Evolutionary conservation across 2,113 vertebrate genomes (phyloP).

Genomic region (Mystacornis crossleyi): DNA sequence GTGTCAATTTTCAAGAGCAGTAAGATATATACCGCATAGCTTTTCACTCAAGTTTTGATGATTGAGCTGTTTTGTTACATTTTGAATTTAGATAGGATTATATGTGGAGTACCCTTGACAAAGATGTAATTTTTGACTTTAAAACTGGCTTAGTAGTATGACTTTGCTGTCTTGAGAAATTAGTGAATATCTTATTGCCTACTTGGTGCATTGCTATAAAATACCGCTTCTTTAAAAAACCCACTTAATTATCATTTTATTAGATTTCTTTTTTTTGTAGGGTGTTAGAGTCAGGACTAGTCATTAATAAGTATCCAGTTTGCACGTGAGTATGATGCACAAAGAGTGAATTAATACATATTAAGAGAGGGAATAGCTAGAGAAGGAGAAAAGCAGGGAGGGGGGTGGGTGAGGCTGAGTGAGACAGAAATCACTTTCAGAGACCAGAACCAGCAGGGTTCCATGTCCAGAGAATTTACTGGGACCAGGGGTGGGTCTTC

Average conservation of each 20-base stretch:
- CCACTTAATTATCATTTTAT: background rate
- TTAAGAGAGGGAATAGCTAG: background rate
- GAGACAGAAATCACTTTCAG: background rate
- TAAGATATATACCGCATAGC: background rate
- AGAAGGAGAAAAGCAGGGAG: background rate
- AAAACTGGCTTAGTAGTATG: background rate
- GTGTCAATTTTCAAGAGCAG: background rate
- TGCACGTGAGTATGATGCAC: background rate
- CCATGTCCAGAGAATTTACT: background rate
- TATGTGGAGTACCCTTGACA: background rate
- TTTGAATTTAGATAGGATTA: background rate
- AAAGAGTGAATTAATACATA: background rate
- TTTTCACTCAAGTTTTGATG: background rate
- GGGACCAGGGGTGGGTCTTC: background rate
- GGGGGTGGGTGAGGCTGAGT: rapidly evolving
- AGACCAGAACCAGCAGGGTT: background rate
- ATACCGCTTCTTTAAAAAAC: rapidly evolving
- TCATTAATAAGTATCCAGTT: background rate
- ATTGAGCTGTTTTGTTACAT: background rate
- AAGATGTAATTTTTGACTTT: background rate
- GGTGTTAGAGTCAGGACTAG: background rate
- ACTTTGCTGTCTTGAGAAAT: background rate
- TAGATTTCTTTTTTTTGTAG: background rate
- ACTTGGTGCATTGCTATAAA: background rate
- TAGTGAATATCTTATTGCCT: background rate